phyloP scores from a whole-genome alignment of 37 sponge, comb jelly and placozoan genomes.

The Eunapius fragilis region DNA sequence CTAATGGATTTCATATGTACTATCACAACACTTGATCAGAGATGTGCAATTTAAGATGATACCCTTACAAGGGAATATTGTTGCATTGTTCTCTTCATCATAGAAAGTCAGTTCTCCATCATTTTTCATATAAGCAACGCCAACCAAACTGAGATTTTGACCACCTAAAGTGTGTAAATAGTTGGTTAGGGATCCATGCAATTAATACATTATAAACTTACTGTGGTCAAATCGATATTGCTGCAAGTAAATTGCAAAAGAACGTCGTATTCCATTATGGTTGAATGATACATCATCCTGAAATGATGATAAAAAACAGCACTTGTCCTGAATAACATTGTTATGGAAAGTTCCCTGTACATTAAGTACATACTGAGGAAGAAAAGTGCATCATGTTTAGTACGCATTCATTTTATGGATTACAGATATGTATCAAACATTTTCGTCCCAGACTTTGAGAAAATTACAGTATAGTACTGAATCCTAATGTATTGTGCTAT shows the following conservation, averaged over 20 bases:
- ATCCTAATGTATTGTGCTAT: too few species aligned
- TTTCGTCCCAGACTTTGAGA: too few species aligned
- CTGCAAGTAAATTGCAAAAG: neutral
- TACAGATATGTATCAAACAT: too few species aligned
- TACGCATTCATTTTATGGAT: too few species aligned
- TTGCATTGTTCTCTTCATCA: neutral
- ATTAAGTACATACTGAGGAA: too few species aligned
- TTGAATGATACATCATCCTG: constrained; percentile 3
- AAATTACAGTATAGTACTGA: too few species aligned
- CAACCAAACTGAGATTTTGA: neutral
- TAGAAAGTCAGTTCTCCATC: neutral
- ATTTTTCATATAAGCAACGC: neutral
- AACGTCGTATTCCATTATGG: neutral
- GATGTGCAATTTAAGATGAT: neutral
- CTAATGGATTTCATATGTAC: too few species aligned
- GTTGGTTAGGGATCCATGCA: too few species aligned
- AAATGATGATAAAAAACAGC: neutral
- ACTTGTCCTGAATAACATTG: too few species aligned
- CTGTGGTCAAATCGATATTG: neutral
- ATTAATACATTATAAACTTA: too few species aligned
- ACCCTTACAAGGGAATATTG: neutral
- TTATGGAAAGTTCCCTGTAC: too few species aligned
- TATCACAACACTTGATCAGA: neutral
- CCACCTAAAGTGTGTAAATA: neutral
- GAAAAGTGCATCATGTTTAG: too few species aligned